phyloP scores from a whole-genome alignment of 64 coral and sea anemone species.

The Catalaphyllia jardinei region DNA sequence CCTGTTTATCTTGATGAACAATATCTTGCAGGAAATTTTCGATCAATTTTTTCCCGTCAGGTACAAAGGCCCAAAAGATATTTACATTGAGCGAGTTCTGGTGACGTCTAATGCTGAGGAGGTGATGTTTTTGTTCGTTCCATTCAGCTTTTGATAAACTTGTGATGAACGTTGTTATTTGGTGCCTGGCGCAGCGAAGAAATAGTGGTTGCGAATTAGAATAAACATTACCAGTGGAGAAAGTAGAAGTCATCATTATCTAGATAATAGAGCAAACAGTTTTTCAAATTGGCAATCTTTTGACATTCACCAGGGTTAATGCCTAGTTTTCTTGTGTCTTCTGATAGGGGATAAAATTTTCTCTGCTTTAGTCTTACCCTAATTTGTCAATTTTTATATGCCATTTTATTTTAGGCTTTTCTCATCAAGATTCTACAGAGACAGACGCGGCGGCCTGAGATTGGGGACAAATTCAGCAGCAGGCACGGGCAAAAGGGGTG shows the following conservation, averaged over 20 bases:
- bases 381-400: not conserved
- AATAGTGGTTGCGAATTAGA: no score
- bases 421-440: conserved; percentile 93
- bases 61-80: conserved; percentile 90
- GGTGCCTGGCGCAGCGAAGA: no score
- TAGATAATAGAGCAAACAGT: no score
- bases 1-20: not conserved
- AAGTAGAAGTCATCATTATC: no score
- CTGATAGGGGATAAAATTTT: not conserved
- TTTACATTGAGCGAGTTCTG: conserved; percentile 92
- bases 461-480: conserved; percentile 98
- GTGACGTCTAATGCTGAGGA: conserved; percentile 93
- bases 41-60: conserved; percentile 28
- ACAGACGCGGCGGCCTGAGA: conserved; percentile 89
- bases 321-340: no score
- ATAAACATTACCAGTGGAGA: no score
- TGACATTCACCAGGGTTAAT: no score
- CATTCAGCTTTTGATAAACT: no score
- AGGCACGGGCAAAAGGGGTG: conserved; percentile 98
- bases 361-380: not conserved
- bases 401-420: conserved; percentile 61
- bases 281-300: no score
- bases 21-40: not conserved
- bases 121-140: conserved; percentile 28
- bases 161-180: no score